A percentile compares a stretch with the other conserved stretches of the same genome.
Evolutionary conservation across 2,797 vertebrate species (phyloP).

Genomic region (Dendrocincla tyrannina): DNA sequence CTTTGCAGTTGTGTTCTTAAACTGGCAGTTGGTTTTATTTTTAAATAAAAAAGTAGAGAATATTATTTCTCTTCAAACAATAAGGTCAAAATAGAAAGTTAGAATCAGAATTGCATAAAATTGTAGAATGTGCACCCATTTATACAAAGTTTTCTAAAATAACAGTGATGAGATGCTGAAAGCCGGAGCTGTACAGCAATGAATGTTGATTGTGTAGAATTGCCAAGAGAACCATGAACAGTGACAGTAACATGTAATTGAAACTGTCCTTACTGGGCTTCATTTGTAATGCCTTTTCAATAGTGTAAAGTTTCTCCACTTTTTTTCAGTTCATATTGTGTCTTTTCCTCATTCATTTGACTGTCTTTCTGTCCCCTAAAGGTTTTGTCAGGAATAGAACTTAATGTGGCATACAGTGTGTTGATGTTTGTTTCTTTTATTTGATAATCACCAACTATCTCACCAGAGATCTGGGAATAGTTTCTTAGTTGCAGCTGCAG

Average conservation of each 20-base stretch:
- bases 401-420: neutral
- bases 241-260: neutral
- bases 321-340: neutral
- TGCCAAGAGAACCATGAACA: neutral
- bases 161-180: neutral
- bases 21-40: neutral
- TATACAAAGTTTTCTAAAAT: neutral
- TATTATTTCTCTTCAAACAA: neutral
- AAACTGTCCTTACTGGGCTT: neutral
- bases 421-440: constrained; percentile 55
- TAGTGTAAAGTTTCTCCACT: neutral
- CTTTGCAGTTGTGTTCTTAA: neutral
- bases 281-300: neutral
- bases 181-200: neutral
- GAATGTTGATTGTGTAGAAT: neutral
- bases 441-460: constrained; percentile 46
- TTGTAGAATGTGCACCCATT: neutral
- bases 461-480: constrained; percentile 56
- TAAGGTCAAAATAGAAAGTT: neutral
- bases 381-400: neutral
- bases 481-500: constrained; percentile 59
- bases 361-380: neutral
- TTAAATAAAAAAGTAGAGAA: neutral
- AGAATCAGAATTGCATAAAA: neutral
- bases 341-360: neutral